Evolutionary conservation across 2,113 vertebrate species (phyloP), one percentile per base, ranked within the genome.

Genomic region (Eretmochelys imbricata): DNA sequence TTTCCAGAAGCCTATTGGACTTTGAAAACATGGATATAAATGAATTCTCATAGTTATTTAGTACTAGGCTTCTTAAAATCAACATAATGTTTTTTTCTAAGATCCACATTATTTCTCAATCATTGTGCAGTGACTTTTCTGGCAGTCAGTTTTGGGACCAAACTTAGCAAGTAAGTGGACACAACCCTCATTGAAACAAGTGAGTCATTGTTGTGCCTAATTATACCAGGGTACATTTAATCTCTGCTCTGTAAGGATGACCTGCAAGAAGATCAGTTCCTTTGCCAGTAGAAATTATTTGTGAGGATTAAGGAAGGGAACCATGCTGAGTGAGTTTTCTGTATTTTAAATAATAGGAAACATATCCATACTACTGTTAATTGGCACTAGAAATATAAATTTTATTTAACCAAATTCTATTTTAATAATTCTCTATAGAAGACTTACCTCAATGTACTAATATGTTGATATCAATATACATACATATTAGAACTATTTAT

Each of bases 111-210:
- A 89, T 89, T 95, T 0, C 1, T 3, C 57, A 10, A 11, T 25
- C 27, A 8, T 25, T 75, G 12, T 42, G 80, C 4, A 16, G 20
- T 55, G 48, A 19, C 16, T 86, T 91, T 84, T 10, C 42, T 24
- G 25, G 53, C 55, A 38, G 3, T 12, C 3, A 0, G 6, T 53
- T 14, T 27, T 83, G 27, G 75, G 75, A 10, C 50, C 0, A 1
- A 38, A 72, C 29, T 0, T 5, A 83, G 24, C 29, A 4, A 2
- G 89, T 49, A 78, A 53, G 16, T 51, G 31, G 54, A n/a, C 62
- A 13, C 19, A 22, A 12, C 38, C 38, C n/a, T 19, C 54, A 22
- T 35, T 84, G 3, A 53, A 54, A 49, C 46, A 75, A 55, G 5
- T 3, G 75, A 2, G 31, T 31, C 16, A 12, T 24, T 19, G 19